Evolutionary conservation across 2,113 vertebrate genomes (phyloP).

Genomic region (Strix aluco): DNA sequence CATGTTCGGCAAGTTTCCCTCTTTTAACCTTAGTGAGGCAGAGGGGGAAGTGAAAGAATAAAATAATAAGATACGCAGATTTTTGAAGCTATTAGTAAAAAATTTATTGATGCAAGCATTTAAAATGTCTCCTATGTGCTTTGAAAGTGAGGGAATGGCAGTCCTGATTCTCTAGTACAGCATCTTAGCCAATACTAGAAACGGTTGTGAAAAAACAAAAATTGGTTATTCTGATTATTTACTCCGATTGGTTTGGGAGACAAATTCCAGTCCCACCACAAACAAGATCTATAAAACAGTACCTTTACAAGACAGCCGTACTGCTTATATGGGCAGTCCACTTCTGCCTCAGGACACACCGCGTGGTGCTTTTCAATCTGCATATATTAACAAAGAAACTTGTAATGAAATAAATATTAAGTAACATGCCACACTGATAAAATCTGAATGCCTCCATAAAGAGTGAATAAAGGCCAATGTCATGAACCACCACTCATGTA

Average conservation of each 20-base stretch:
- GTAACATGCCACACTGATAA: not conserved
- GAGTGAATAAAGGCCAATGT: not conserved
- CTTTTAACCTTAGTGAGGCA: conserved; percentile 76
- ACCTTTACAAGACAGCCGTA: conserved; percentile 85
- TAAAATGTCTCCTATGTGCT: not conserved
- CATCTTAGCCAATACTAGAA: not conserved
- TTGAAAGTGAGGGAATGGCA: not conserved
- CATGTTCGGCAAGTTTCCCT: conserved; percentile 77
- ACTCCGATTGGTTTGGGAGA: not conserved
- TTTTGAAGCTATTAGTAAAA: conserved; percentile 2
- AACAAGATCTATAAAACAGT: not conserved
- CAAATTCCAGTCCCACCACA: not conserved
- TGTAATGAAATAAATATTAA: not conserved
- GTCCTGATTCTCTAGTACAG: not conserved
- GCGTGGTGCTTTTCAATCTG: conserved; percentile 77
- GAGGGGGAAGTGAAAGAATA: not conserved
- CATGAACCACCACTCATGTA: not conserved
- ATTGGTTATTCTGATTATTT: not conserved
- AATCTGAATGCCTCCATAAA: not conserved
- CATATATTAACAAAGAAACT: not conserved
- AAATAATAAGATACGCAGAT: not conserved
- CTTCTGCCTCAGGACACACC: conserved; percentile 81
- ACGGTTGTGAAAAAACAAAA: not conserved
- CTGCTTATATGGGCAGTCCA: conserved; percentile 82
- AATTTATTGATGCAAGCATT: not conserved